Evolutionary conservation across 2,797 vertebrate genomes (phyloP), one percentile per base, ranked within the genome.

Genomic region (Falco peregrinus): DNA sequence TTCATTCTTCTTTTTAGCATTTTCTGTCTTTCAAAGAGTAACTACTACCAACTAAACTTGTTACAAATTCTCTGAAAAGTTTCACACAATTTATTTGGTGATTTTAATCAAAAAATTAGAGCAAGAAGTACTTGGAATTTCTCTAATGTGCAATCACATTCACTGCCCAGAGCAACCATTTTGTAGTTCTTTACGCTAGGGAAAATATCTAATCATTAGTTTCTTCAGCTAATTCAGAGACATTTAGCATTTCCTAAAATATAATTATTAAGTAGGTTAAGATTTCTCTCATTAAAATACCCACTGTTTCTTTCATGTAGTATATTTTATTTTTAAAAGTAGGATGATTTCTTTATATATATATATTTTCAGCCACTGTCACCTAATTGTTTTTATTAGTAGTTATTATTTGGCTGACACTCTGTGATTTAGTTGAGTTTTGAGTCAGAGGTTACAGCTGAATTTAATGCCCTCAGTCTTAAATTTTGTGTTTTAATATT

Each of bases 81-180:
- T 92, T 92, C 17, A 74, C 28, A 54, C 18, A 43, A 53, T 64
- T 87, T 80, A 67, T 81, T 84, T 87, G 4, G 39, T 51, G 41
- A 45, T 79, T 74, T 70, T 81, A 75, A 65, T 57, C 0, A 33
- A 89, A 90, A 84, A 89, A 90, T 2, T 65, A 84, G 39, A 95
- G 6, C 31, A 84, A 80, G 3, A 18, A 75, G 19, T 51, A 67
- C 41, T 76, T 81, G 53, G 20, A 84, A 84, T 91, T 70, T 93
- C 11, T 64, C 18, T 57, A 90, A 86, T 71, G 5, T 89, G 14
- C 88, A 67, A 92, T 93, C 33, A 76, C 28, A 94, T 79, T 92
- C 57, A 54, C 33, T 95, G 93, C 94, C 81, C 77, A 85, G 64
- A 94, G 89, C 93, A 96, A 95, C 59, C 15, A 61, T 96, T 97